Evolutionary conservation across 1,140 invertebrate species (phyloP).

Genomic region (Eulimnadia texana): DNA sequence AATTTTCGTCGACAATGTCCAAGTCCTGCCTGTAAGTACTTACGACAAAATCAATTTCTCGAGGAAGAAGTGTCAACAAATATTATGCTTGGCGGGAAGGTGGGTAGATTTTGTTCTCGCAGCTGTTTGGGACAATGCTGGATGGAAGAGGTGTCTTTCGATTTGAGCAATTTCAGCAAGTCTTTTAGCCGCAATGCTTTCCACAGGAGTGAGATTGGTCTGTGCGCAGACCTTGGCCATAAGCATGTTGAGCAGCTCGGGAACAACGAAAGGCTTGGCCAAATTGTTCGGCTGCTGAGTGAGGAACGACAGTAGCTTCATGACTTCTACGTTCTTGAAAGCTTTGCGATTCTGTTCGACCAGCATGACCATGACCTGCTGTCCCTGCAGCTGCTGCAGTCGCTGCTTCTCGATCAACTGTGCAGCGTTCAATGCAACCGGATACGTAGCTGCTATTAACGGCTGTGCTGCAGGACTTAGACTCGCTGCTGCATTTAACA

Average conservation of each 20-base stretch:
- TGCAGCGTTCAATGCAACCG: not conserved
- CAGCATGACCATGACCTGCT: not conserved
- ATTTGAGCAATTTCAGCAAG: no score
- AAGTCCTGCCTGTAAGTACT: no score
- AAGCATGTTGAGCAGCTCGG: not conserved
- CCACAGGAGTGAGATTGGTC: no score
- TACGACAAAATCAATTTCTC: no score
- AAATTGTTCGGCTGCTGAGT: not conserved
- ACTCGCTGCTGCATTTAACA: no score
- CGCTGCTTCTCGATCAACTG: not conserved
- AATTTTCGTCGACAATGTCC: no score
- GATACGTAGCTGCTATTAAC: not conserved
- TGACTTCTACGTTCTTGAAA: not conserved
- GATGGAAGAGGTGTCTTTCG: no score
- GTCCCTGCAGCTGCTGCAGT: not conserved
- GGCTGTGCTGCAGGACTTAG: not conserved
- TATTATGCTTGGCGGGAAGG: no score
- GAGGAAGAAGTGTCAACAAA: no score
- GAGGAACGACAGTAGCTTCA: not conserved
- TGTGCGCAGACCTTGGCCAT: not conserved
- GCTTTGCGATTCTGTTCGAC: not conserved
- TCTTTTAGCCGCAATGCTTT: no score
- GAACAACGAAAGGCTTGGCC: not conserved
- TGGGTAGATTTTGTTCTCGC: no score
- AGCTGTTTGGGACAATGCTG: no score